Evolutionary conservation across 2,888 invertebrate species (phyloP), one percentile per base, ranked within the genome.

Genomic region (Melikaiella ostensackeni): DNA sequence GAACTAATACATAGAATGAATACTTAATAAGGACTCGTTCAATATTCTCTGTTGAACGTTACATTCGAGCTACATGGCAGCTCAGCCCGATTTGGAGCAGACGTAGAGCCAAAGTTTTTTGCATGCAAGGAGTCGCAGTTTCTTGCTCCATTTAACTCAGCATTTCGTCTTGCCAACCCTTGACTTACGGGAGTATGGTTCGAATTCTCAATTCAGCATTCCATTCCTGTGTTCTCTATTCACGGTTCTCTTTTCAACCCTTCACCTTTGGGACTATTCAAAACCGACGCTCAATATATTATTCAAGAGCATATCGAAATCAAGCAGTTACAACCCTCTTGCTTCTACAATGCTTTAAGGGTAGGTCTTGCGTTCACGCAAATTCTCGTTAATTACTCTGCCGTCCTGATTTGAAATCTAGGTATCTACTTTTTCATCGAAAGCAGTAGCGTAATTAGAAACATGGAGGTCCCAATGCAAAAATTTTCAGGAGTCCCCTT

Each of bases 101-200:
- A 59, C 35, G 59, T 57, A 57, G 59, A 55, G 55, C 33, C 74
- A 74, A 57, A 75, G 27, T 70, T 77, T 76, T 77, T 81, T 77
- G 78, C 78, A n/a, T 78, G 75, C 77, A 70, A 59, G 63, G 75
- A 80, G 76, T 79, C 75, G 76, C 81, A 77, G 79, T 81, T 79
- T 76, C 79, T 55, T 78, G 81, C 79, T 77, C 77, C 80, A 80
- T 79, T 81, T 77, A 80, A 77, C 78, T 80, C 75, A 75, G 79
- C 76, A 76, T 61, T 74, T 76, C 70, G 79, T 81, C 77, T 50
- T 70, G 70, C 46, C 70, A 70, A 70, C 70, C 70, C 46, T 50
- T 30, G 50, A n/a, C 70, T 70, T 30, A 50, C 5, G 46, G 55
- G 55, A 55, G 55, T 70, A 50, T n/a, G 33, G 70, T 30, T 55